Percentiles rank a stretch among this genome's conserved stretches.
Evolutionary conservation across 1,140 invertebrate genomes (phyloP).

Genomic region (Diachasma alloeum): DNA sequence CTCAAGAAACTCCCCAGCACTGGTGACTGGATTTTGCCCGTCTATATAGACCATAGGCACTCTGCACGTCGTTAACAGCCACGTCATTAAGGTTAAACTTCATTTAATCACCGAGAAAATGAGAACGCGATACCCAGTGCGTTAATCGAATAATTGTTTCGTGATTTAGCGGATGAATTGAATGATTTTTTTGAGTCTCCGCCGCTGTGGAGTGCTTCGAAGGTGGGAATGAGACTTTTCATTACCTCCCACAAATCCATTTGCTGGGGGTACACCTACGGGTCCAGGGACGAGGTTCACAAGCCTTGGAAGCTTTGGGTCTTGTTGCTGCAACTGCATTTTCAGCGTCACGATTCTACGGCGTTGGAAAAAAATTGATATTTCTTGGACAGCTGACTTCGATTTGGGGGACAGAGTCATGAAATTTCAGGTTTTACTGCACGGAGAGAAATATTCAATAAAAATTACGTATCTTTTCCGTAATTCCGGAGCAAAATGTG

Average conservation of each 20-base stretch:
- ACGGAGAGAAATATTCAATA: no score
- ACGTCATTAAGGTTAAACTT: slow-evolving; percentile 62
- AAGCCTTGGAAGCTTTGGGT: no score
- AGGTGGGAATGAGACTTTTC: slow-evolving; percentile 59
- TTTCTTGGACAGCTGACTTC: no score
- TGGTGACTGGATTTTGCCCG: neutral
- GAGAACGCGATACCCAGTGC: no score
- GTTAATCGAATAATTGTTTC: neutral
- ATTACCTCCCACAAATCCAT: slow-evolving; percentile 56
- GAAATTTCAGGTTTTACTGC: no score
- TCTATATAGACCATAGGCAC: neutral
- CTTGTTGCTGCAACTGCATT: no score
- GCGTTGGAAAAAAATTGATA: no score
- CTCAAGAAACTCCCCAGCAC: neutral
- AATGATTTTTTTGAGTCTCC: neutral
- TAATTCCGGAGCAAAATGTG: no score
- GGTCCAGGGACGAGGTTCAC: neutral
- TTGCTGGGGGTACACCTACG: slow-evolving; percentile 1
- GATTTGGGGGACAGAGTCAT: no score
- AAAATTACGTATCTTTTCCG: no score
- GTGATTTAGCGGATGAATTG: neutral
- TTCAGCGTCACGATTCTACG: no score
- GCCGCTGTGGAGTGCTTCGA: neutral
- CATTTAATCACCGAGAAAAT: no score
- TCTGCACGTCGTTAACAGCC: slow-evolving; percentile 59